Base-by-base conservation (phyloP, 2,888 invertebrate genomes). In the Pachymerium ferrugineum region DNA sequence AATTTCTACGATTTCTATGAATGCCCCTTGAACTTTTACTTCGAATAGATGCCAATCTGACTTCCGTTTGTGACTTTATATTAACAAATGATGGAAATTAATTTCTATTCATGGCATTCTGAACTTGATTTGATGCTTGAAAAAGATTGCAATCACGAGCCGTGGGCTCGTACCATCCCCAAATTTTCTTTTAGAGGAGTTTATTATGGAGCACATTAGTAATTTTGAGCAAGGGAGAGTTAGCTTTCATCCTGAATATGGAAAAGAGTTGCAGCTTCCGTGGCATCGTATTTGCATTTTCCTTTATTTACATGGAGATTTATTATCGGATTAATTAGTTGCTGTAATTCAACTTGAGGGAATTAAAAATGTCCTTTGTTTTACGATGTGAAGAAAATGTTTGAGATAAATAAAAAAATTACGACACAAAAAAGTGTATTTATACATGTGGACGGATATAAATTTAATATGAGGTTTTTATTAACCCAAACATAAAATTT, bases 281-380 rank as follows among this genome's bases (percentile, higher is more conserved):
- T 62, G n/a, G 8, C 25, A 62, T 25, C 28, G 62, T n/a, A 62
- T 62, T 62, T 62, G 62, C 62, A 62, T 62, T 25, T 62, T 62
- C 62, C 62, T 62, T 62, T 62, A 62, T 62, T 62, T 62, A 10
- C 62, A 62, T 62, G 62, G 62, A 62, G 62, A 62, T 62, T 62
- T 62, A 62, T 62, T 62, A 62, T 22, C 28, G 62, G 62, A 62
- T 62, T 62, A 62, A 62, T 62, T 62, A 62, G 62, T 62, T 62
- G 62, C 28, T 28, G 28, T 62, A 62, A 62, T 62, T 62, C 62
- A 62, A 62, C 28, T 12, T 28, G 62, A 62, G 28, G 62, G 62
- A 62, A 28, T 62, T 62, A 28, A 25, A 62, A 25, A 25, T 54
- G 62, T 25, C 62, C 62, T 62, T 62, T 62, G 62, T 62, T 62